These are phyloP conservation scores for Cynocephalus volans DNA, from an alignment of 2,113 vertebrate species.

Conservation along the genomic window DNA sequence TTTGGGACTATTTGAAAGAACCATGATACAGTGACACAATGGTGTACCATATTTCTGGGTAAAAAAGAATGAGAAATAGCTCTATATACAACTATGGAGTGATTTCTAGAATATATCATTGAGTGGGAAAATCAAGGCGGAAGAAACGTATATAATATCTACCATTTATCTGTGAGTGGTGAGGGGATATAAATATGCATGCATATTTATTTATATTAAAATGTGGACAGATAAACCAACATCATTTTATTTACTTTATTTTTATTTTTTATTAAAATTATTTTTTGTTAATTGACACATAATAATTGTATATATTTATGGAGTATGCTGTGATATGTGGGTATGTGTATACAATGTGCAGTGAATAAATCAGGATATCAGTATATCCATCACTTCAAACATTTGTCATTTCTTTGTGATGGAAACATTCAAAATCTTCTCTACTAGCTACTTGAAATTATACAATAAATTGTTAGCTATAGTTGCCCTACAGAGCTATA, in stretches of 20 bases:
- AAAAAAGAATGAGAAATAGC: background rate
- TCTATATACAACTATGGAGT: background rate
- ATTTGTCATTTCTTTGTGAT: too few relatives aligned
- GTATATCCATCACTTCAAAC: too few relatives aligned
- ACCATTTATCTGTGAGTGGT: background rate
- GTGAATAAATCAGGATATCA: too few relatives aligned
- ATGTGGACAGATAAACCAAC: background rate
- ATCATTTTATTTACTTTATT: background rate
- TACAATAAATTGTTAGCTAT: too few relatives aligned
- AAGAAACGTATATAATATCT: background rate
- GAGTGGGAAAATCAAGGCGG: background rate
- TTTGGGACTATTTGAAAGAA: background rate
- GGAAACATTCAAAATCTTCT: too few relatives aligned
- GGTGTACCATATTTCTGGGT: background rate
- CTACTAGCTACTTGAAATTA: too few relatives aligned
- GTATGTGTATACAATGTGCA: too few relatives aligned
- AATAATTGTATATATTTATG: too few relatives aligned
- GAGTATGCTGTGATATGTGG: too few relatives aligned
- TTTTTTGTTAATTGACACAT: too few relatives aligned
- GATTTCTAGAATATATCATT: background rate
- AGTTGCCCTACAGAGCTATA: too few relatives aligned
- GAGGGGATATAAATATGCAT: background rate
- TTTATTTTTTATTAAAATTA: too few relatives aligned
- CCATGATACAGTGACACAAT: background rate
- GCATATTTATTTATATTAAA: background rate